phyloP scores from a whole-genome alignment of 2,797 vertebrate species.

The Poecilia wingei region DNA sequence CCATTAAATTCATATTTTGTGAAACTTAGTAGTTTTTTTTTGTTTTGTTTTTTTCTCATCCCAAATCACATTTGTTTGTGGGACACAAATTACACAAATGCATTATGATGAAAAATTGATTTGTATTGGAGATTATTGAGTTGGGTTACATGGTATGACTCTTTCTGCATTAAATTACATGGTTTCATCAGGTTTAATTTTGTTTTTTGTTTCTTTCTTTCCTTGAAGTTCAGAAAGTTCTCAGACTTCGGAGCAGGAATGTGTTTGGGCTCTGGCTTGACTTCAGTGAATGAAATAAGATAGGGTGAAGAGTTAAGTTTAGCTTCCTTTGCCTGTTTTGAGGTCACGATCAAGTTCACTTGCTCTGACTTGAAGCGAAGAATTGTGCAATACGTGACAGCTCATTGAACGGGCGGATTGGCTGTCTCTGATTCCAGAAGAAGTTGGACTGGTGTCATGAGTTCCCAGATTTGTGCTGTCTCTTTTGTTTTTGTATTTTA shows the following conservation, averaged over 20 bases:
- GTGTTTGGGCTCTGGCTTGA: slow-evolving; percentile 24
- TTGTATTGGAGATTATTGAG: slow-evolving; percentile 10
- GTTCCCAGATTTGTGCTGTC: slow-evolving; percentile 53
- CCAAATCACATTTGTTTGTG: slow-evolving; percentile 11
- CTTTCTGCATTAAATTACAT: slow-evolving; percentile 22
- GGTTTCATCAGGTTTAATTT: slow-evolving; percentile 39
- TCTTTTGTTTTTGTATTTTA: slow-evolving; percentile 22
- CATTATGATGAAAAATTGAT: slow-evolving; percentile 14
- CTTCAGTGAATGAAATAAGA: slow-evolving; percentile 53
- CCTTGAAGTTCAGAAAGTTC: slow-evolving; percentile 13
- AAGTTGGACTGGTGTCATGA: slow-evolving; percentile 64
- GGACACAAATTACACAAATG: slow-evolving; percentile 3
- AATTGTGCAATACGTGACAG: slow-evolving; percentile 67
- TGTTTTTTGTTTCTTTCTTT: not conserved
- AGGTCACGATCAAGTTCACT: slow-evolving; percentile 57
- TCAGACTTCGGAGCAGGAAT: slow-evolving; percentile 34
- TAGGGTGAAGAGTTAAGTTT: slow-evolving; percentile 45
- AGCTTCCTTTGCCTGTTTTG: slow-evolving; percentile 53
- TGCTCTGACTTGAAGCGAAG: slow-evolving; percentile 61
- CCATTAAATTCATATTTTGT: slow-evolving; percentile 10
- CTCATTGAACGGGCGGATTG: slow-evolving; percentile 47
- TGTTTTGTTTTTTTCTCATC: slow-evolving; percentile 25
- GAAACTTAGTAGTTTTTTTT: slow-evolving; percentile 16
- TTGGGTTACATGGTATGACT: slow-evolving; percentile 7
- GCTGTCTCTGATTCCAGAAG: slow-evolving; percentile 53